phyloP scores from a whole-genome alignment of 1,140 invertebrate species.

The Tetramorium simillimum region DNA sequence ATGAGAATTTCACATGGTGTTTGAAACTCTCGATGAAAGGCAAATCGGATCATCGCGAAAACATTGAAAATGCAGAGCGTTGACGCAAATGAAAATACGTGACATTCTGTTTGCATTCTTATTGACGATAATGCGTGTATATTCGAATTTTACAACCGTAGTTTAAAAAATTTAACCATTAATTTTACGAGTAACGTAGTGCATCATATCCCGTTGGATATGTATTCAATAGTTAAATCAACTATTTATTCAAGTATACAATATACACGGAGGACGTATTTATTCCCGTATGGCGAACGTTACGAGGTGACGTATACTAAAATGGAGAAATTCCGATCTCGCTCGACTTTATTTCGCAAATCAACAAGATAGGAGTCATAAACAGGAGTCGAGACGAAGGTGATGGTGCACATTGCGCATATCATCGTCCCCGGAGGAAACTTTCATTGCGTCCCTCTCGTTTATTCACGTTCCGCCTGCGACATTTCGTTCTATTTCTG shows the following conservation, averaged over 20 bases:
- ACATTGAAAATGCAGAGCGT: not conserved
- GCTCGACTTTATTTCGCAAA: slow-evolving; percentile 37
- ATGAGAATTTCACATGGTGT: not conserved
- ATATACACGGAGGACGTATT: not conserved
- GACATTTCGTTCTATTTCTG: slow-evolving; percentile 64
- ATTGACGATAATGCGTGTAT: not conserved
- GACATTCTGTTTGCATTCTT: not conserved
- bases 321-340: slow-evolving; percentile 17
- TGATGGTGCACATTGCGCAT: slow-evolving; percentile 1
- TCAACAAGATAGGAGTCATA: slow-evolving; percentile 35
- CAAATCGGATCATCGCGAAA: slow-evolving; percentile 17
- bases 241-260: not conserved
- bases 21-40: slow-evolving; percentile 1
- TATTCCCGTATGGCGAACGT: not conserved
- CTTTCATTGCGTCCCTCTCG: slow-evolving; percentile 10
- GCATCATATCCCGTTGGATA: not conserved
- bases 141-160: not conserved
- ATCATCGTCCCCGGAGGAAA: slow-evolving; percentile 5
- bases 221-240: no score
- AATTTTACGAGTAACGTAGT: not conserved
- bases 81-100: not conserved
- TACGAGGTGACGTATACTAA: slow-evolving; percentile 10
- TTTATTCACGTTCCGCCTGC: slow-evolving; percentile 51
- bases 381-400: slow-evolving; percentile 3
- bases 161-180: not conserved